phyloP scores from a whole-genome alignment of 2,113 vertebrate genomes.

The Periophthalmodon schlosseri region DNA sequence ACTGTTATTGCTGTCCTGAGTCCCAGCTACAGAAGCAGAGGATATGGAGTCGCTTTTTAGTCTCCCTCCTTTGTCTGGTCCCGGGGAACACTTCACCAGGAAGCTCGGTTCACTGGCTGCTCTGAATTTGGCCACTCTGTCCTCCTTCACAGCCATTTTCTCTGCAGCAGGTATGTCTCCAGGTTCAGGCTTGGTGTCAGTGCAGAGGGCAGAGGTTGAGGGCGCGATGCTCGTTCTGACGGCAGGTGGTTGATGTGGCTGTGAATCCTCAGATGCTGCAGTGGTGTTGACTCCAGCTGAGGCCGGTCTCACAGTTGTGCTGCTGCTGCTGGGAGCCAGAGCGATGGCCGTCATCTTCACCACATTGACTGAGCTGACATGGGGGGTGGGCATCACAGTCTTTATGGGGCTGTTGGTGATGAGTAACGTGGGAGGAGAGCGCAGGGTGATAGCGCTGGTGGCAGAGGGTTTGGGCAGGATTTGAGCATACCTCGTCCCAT shows the following conservation, averaged over 20 bases:
- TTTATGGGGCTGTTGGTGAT: constrained; percentile 98
- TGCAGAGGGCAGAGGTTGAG: constrained; percentile 58
- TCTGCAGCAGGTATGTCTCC: constrained; percentile 59
- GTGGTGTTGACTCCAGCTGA: constrained; percentile 76
- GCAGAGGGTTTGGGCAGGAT: constrained; percentile 95
- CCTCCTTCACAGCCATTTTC: constrained; percentile 69
- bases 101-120: constrained; percentile 80
- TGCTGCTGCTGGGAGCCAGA: constrained; percentile 83
- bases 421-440: constrained; percentile 93
- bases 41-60: constrained; percentile 81
- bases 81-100: constrained; percentile 79
- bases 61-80: constrained; percentile 78
- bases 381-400: constrained; percentile 92
- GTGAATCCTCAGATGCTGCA: constrained; percentile 77
- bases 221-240: constrained; percentile 61
- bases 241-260: constrained; percentile 81
- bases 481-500: constrained; percentile 88
- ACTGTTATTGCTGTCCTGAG: constrained; percentile 83
- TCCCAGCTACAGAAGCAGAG: constrained; percentile 72
- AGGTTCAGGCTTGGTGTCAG: constrained; percentile 83
- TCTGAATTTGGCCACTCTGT: constrained; percentile 80
- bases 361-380: constrained; percentile 92
- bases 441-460: constrained; percentile 92
- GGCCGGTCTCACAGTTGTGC: constrained; percentile 82
- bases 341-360: constrained; percentile 98